A percentile compares a stretch with the other conserved stretches of the same genome.
Evolutionary conservation across 2,888 invertebrate species (phyloP).

Genomic region (Cryptus viduatorius): DNA sequence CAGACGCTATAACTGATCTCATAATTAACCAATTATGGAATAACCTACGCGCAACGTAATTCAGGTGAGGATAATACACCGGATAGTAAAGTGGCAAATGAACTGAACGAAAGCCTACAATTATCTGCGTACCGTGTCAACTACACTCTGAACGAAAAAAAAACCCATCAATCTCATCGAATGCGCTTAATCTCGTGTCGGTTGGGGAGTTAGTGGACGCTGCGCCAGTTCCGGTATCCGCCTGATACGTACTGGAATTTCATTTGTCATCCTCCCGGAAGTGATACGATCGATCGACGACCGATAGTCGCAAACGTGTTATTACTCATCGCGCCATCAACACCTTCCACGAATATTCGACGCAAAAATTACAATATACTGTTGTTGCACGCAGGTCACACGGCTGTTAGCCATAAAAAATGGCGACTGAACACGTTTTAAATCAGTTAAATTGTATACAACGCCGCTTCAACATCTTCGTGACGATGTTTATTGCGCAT

Average conservation of each 20-base stretch:
- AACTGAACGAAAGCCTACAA: not conserved
- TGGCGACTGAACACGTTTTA: not conserved
- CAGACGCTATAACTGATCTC: not conserved
- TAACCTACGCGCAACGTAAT: not conserved
- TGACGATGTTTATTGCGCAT: not conserved
- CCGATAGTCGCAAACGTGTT: not conserved
- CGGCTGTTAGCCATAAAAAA: not conserved
- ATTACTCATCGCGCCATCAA: not conserved
- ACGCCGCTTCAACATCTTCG: not conserved
- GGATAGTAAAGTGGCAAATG: not conserved
- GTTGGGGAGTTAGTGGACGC: not conserved
- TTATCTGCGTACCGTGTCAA: not conserved
- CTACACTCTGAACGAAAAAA: not conserved
- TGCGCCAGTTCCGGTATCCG: not conserved
- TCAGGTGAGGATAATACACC: not conserved
- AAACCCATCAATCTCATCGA: conserved; percentile 4
- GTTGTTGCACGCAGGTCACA: not conserved
- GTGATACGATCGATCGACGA: conserved; percentile 4
- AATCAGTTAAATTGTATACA: not conserved
- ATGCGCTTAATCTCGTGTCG: not conserved
- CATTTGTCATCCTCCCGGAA: conserved; percentile 10
- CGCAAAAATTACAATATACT: not conserved
- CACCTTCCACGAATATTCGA: not conserved
- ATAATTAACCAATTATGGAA: not conserved
- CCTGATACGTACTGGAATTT: not conserved